Conservation (phyloP, 2,888 invertebrate species). For the Cataglyphis cursor region DNA sequence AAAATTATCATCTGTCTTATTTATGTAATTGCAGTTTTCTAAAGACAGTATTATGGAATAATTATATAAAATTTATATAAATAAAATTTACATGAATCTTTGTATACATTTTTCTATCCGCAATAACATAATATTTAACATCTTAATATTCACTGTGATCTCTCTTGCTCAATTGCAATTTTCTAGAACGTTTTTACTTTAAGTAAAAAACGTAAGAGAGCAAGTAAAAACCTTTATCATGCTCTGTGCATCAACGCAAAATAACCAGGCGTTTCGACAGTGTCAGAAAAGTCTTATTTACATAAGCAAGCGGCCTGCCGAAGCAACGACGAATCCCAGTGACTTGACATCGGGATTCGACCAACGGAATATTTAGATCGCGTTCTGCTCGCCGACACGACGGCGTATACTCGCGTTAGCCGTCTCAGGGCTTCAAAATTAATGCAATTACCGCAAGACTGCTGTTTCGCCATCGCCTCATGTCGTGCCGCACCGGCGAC, state of each 20-base stretch:
- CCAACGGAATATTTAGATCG: constrained; percentile 49
- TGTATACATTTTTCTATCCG: neutral
- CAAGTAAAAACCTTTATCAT: neutral
- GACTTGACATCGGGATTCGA: constrained; percentile 28
- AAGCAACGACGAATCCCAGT: neutral
- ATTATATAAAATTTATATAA: neutral
- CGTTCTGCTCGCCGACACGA: constrained; percentile 40
- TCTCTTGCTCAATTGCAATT: neutral
- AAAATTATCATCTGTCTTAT: too few species aligned
- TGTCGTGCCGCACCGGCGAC: neutral
- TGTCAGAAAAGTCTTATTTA: constrained; percentile 32
- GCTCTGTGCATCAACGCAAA: constrained; percentile 1
- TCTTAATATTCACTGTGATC: neutral
- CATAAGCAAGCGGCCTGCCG: neutral
- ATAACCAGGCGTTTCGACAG: neutral
- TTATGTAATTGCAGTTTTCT: too few species aligned
- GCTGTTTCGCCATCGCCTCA: constrained; percentile 6
- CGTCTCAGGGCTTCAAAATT: constrained; percentile 53
- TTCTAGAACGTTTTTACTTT: neutral
- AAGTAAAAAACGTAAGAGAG: neutral
- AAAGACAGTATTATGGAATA: too few species aligned
- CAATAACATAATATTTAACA: neutral
- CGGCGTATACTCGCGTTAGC: constrained; percentile 51
- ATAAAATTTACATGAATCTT: neutral
- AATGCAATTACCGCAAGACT: constrained; percentile 54